phyloP scores from a whole-genome alignment of 2,113 vertebrate species.

The Micronycteris hirsuta region DNA sequence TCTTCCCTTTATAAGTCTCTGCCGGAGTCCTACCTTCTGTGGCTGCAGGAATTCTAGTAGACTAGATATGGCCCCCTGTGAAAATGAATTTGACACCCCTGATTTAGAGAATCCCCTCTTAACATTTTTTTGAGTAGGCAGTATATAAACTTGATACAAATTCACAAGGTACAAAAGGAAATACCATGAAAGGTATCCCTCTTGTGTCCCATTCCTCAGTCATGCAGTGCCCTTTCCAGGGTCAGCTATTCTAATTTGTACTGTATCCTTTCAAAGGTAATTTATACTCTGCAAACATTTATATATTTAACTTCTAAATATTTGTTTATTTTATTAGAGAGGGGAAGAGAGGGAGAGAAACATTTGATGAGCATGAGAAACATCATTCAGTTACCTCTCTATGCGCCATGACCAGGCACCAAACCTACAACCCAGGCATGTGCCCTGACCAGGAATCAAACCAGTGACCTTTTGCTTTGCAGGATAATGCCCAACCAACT shows the following conservation, averaged over 20 bases:
- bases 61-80: background rate
- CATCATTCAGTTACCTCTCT: too few species aligned
- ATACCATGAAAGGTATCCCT: background rate
- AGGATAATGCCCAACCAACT: too few species aligned
- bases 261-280: slow-evolving; percentile 24
- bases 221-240: background rate
- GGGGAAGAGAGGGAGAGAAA: too few species aligned
- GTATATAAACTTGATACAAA: background rate
- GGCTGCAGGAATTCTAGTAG: background rate
- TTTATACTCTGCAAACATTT: background rate
- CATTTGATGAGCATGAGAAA: too few species aligned
- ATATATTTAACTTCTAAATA: background rate
- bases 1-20: background rate
- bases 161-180: background rate
- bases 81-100: too few species aligned
- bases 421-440: too few species aligned
- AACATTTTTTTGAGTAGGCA: background rate
- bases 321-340: too few species aligned
- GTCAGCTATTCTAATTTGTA: background rate
- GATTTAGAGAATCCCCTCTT: background rate
- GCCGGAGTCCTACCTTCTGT: background rate
- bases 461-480: too few species aligned
- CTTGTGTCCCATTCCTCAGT: background rate
- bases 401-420: too few species aligned
- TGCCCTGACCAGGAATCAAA: too few species aligned